Percentiles rank a stretch among this genome's conserved stretches.
phyloP scores from a whole-genome alignment of 1,140 invertebrate species.

The Alviniconcha marisindica region DNA sequence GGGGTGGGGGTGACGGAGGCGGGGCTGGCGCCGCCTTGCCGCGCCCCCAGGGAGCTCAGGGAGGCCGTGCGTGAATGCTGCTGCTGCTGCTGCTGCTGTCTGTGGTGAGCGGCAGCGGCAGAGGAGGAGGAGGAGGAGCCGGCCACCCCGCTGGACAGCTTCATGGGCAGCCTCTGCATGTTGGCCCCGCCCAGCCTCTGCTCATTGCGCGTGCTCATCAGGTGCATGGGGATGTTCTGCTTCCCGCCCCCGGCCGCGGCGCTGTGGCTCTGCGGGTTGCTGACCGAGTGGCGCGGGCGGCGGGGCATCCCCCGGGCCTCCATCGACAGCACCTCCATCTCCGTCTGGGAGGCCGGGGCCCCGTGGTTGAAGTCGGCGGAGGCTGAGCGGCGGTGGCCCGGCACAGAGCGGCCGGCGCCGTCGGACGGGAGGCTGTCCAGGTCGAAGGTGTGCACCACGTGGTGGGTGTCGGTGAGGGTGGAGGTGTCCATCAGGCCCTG shows the following conservation, averaged over 20 bases:
- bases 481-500: slow-evolving; percentile 42
- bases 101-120: background rate
- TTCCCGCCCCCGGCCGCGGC: slow-evolving; percentile 43
- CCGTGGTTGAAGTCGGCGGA: slow-evolving; percentile 61
- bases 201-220: slow-evolving; percentile 89
- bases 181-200: slow-evolving; percentile 81
- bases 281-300: slow-evolving; percentile 45
- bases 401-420: background rate
- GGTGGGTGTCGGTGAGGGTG: slow-evolving; percentile 6
- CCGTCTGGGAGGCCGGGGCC: background rate
- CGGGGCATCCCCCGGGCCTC: slow-evolving; percentile 33
- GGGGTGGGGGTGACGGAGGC: slow-evolving; percentile 37
- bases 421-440: background rate
- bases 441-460: slow-evolving; percentile 22
- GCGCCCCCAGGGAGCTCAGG: slow-evolving; percentile 24
- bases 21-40: slow-evolving; percentile 15
- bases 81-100: slow-evolving; percentile 3
- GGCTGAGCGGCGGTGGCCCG: slow-evolving; percentile 61
- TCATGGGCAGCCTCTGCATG: slow-evolving; percentile 57
- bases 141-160: slow-evolving; percentile 52
- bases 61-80: slow-evolving; percentile 41
- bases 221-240: slow-evolving; percentile 78
- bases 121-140: too few species aligned
- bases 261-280: slow-evolving; percentile 44
- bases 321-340: background rate